phyloP scores from a whole-genome alignment of 2,888 invertebrate genomes.

The Chorisops tibialis region DNA sequence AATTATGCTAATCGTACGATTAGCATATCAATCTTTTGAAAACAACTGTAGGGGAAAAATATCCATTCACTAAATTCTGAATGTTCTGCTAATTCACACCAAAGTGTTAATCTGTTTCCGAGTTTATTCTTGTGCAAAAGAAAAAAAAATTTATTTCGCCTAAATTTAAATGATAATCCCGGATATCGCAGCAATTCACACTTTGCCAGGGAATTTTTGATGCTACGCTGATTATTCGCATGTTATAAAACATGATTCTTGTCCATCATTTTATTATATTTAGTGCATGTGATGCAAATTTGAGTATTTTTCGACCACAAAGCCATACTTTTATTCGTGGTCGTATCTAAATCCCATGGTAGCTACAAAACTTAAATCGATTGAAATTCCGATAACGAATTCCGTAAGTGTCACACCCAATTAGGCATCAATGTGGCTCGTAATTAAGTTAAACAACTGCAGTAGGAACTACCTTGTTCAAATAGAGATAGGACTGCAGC shows the following conservation, averaged over 20 bases:
- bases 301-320: too few species aligned
- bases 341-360: too few species aligned
- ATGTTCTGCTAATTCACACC: slow-evolving; percentile 1
- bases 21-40: background rate
- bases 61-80: slow-evolving; percentile 6
- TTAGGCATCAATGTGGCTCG: slow-evolving; percentile 7
- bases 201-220: too few species aligned
- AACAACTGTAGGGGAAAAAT: background rate
- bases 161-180: slow-evolving; percentile 3
- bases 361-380: too few species aligned
- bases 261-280: too few species aligned
- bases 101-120: background rate
- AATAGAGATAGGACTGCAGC: too few species aligned
- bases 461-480: background rate
- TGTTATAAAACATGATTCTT: too few species aligned
- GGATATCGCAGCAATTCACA: slow-evolving; percentile 8
- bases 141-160: background rate
- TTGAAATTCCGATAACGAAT: background rate
- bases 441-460: slow-evolving; percentile 22
- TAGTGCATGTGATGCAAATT: too few species aligned
- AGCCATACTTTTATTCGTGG: too few species aligned
- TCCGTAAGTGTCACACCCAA: slow-evolving; percentile 10
- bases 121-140: too few species aligned
- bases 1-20: too few species aligned
- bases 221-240: too few species aligned